These are phyloP conservation scores for Drosophila dives DNA, from an alignment of 2,888 invertebrate species.

Conservation along the genomic window DNA sequence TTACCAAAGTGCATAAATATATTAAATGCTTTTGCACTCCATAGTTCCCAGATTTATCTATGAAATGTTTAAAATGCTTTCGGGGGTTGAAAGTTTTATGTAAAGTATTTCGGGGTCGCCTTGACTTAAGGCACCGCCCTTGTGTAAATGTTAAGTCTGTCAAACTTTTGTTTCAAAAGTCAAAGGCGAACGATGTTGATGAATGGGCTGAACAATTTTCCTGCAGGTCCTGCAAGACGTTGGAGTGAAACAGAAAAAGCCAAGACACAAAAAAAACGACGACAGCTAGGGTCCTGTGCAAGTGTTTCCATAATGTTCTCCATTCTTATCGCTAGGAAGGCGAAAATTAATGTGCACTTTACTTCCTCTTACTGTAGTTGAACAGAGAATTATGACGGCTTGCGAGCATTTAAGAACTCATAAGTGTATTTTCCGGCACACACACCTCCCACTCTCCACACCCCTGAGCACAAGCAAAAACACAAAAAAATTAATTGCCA, in stretches of 20 bases:
- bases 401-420: slow-evolving; percentile 68
- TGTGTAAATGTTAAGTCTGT: slow-evolving; percentile 64
- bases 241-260: not conserved
- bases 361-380: slow-evolving; percentile 34
- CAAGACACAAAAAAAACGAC: not conserved
- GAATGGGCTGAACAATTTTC: slow-evolving; percentile 62
- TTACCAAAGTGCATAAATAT: not conserved
- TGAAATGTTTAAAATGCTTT: slow-evolving; percentile 51
- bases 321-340: slow-evolving; percentile 46
- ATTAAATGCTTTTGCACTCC: not conserved
- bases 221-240: slow-evolving; percentile 20
- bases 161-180: slow-evolving; percentile 75
- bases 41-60: slow-evolving; percentile 40
- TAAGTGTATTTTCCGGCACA: slow-evolving; percentile 69
- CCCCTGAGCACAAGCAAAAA: slow-evolving; percentile 33
- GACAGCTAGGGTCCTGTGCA: slow-evolving; percentile 7
- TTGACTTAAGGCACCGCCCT: slow-evolving; percentile 13
- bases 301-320: slow-evolving; percentile 45
- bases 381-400: slow-evolving; percentile 11
- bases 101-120: slow-evolving; percentile 39
- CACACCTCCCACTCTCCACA: slow-evolving; percentile 2
- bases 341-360: slow-evolving; percentile 56
- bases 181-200: slow-evolving; percentile 70
- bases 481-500: slow-evolving; percentile 69
- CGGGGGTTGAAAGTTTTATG: slow-evolving; percentile 12